Conservation (phyloP, 2,113 vertebrate species). For the Ifrita kowaldi region DNA sequence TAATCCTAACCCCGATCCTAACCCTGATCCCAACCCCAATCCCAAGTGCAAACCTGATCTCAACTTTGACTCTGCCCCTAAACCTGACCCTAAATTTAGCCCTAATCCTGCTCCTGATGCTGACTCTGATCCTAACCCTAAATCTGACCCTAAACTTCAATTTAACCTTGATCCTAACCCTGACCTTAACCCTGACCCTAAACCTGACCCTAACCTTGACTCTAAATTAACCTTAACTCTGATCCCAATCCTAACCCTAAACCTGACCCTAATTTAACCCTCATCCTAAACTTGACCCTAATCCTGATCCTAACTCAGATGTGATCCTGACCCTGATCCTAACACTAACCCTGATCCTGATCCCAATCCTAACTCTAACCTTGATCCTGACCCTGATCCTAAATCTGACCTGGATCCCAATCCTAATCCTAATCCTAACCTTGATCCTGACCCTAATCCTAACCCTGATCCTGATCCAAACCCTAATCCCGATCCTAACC, state of each 20-base stretch:
- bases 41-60: neutral
- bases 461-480: fast-evolving
- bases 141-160: too few relatives aligned
- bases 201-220: too few relatives aligned
- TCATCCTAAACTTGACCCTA: fast-evolving
- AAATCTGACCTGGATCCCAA: too few relatives aligned
- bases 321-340: neutral
- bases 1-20: fast-evolving
- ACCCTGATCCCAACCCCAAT: neutral
- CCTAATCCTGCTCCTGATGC: neutral
- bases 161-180: too few relatives aligned
- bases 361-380: fast-evolving
- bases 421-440: too few relatives aligned
- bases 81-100: too few relatives aligned
- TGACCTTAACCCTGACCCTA: neutral
- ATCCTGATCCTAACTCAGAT: neutral
- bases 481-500: fast-evolving
- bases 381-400: too few relatives aligned
- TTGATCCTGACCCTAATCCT: fast-evolving
- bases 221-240: neutral
- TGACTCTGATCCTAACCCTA: too few relatives aligned
- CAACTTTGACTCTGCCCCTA: too few relatives aligned
- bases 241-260: neutral
- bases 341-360: neutral
- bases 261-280: neutral